Evolutionary conservation across 2,888 invertebrate species (phyloP).

Genomic region (Cephus sareptanus): DNA sequence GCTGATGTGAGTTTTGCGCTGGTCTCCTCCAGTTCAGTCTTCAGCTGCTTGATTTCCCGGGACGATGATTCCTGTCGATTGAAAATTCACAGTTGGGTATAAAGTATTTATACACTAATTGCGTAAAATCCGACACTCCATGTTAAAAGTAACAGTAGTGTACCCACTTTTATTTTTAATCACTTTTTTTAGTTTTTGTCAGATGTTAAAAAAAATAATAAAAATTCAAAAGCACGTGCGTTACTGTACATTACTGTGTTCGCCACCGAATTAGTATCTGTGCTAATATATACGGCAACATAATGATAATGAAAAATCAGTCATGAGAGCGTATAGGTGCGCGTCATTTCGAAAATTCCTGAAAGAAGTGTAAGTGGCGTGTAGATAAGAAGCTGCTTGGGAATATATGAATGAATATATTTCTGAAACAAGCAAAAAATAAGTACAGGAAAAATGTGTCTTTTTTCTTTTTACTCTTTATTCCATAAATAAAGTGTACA

Average conservation of each 20-base stretch:
- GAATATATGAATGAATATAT: neutral
- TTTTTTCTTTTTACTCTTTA: slow-evolving; percentile 30
- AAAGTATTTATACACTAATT: neutral
- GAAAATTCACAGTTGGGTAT: neutral
- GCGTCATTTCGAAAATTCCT: neutral
- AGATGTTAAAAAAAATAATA: too few relatives aligned
- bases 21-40: slow-evolving; percentile 48
- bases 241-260: neutral
- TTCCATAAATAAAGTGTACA: slow-evolving; percentile 37
- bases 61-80: slow-evolving; percentile 51
- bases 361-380: neutral
- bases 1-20: slow-evolving; percentile 38
- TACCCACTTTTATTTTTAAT: neutral
- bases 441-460: slow-evolving; percentile 43
- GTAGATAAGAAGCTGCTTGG: neutral
- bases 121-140: neutral
- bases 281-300: slow-evolving; percentile 2
- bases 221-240: neutral
- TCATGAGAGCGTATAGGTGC: neutral
- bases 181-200: neutral
- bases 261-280: neutral
- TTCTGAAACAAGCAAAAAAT: slow-evolving; percentile 56
- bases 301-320: neutral
- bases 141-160: neutral
- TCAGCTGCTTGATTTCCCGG: slow-evolving; percentile 48